Conservation (phyloP, 2,113 vertebrate genomes). For the Cottus gobio region DNA sequence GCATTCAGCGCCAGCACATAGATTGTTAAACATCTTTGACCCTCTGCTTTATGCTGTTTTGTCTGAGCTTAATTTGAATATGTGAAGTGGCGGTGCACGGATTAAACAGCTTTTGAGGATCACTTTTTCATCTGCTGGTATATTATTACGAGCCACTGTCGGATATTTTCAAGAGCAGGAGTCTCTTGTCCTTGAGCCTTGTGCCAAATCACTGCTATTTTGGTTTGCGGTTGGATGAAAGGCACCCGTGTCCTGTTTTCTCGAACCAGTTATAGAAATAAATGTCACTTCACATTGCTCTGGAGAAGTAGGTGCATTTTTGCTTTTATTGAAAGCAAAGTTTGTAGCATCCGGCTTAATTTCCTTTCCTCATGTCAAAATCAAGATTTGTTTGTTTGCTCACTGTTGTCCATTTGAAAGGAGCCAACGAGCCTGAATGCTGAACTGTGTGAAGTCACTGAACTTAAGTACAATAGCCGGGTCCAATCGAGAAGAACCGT, state of each 20-base stretch:
- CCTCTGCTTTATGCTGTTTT: neutral
- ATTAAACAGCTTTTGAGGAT: constrained; percentile 8
- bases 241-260: neutral
- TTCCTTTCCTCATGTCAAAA: neutral
- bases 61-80: neutral
- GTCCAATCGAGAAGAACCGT: constrained; percentile 10
- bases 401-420: neutral
- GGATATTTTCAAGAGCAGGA: neutral
- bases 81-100: neutral
- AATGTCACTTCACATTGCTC: neutral
- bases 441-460: constrained; percentile 14
- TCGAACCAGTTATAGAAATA: neutral
- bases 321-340: neutral
- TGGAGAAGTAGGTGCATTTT: neutral
- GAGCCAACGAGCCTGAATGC: constrained; percentile 11
- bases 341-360: neutral
- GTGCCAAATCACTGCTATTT: neutral
- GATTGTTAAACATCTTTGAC: neutral
- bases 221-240: neutral
- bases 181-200: neutral
- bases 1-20: neutral
- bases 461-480: constrained; percentile 1
- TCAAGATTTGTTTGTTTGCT: constrained; percentile 4
- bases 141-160: constrained; percentile 1
- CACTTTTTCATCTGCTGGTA: neutral